Conservation (phyloP, 2,113 vertebrate genomes). For the Ginglymostoma cirratum region DNA sequence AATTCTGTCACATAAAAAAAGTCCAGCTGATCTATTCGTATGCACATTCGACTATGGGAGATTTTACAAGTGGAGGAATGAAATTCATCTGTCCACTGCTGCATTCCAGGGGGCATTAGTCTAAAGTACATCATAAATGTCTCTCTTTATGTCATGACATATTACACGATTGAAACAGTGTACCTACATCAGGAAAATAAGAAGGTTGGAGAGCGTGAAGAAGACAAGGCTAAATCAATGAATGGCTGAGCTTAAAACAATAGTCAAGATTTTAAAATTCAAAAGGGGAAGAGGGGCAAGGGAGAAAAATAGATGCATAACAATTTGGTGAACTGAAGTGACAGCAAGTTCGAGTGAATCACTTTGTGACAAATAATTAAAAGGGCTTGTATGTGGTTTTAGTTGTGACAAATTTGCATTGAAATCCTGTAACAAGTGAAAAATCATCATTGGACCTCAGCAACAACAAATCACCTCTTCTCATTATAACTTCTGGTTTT, state of each 20-base stretch:
- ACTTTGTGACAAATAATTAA: background rate
- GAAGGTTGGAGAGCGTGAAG: background rate
- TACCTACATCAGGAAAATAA: background rate
- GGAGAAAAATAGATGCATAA: background rate
- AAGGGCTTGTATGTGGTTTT: background rate
- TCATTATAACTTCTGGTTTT: background rate
- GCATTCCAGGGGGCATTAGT: background rate
- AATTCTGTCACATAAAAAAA: background rate
- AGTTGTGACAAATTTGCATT: background rate
- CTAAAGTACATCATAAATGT: background rate
- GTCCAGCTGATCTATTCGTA: background rate
- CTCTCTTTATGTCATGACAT: background rate
- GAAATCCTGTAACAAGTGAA: background rate
- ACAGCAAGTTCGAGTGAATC: background rate
- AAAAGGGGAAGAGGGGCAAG: too few species aligned
- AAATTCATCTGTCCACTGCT: background rate
- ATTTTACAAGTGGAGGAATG: background rate
- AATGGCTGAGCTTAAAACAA: background rate
- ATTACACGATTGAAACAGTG: background rate
- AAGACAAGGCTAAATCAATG: background rate
- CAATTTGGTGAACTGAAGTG: background rate
- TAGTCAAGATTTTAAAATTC: background rate
- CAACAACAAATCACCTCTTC: background rate
- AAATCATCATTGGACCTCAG: background rate
- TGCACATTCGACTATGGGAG: background rate